Base-by-base conservation (phyloP, 2,113 vertebrate species). In the Trichomycterus rosablanca region DNA sequence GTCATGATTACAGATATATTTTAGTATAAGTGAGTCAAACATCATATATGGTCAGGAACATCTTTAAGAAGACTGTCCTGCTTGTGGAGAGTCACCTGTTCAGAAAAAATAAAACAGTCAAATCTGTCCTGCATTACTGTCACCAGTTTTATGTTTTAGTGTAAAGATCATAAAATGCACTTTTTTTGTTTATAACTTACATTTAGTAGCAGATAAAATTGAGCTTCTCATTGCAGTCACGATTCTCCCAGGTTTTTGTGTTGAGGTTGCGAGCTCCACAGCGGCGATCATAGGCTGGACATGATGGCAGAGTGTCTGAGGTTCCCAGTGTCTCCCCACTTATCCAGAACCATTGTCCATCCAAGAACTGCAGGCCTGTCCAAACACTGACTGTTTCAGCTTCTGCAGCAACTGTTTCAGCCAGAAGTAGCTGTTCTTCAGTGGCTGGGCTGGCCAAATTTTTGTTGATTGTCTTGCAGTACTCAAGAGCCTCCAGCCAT, bases 151-250 rank as follows among this genome's bases (percentile, higher is more conserved):
- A n/a, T n/a, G n/a, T n/a, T n/a, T n/a, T n/a, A n/a, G n/a, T n/a
- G n/a, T n/a, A n/a, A n/a, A n/a, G n/a, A n/a, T n/a, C n/a, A n/a
- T n/a, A n/a, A n/a, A n/a, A n/a, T n/a, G n/a, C n/a, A n/a, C n/a
- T n/a, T n/a, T n/a, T n/a, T n/a, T n/a, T n/a, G n/a, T n/a, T n/a
- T n/a, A 12, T 35, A 10, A 2, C 8, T 12, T n/a, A 39, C 52
- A 6, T 62, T 43, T 1, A 18, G 53, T 52, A 44, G 45, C 78
- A 83, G 30, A 76, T 20, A 49, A 78, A 81, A 52, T 73, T 69
- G 2, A 75, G 63, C 46, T 57, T 70, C 19, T 74, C 65, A 7
- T n/a, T 35, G 61, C 82, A 81, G 64, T 79, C 68, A 67, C 61
- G 46, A 46, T 35, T 66, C 4, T 51, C 63, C 74, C 48, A 37